A percentile compares a stretch with the other conserved stretches of the same genome.
Evolutionary conservation across 53 echinoderm and acorn worm species (phyloP).

Genomic region (Echinarachnius parma): DNA sequence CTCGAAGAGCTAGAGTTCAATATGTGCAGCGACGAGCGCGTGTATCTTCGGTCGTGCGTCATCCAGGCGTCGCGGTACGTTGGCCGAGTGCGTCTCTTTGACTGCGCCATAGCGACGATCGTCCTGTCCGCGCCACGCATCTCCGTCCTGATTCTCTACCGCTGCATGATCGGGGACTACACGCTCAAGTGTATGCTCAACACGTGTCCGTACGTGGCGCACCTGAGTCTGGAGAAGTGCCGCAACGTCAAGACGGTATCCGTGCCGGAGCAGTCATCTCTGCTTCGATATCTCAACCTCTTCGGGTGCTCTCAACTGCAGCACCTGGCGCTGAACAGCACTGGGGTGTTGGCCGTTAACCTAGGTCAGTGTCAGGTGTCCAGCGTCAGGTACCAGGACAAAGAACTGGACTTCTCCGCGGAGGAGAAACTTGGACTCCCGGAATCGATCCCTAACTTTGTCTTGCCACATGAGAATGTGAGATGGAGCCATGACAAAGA

Average conservation of each 20-base stretch:
- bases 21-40: slow-evolving; percentile 65
- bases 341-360: slow-evolving; percentile 58
- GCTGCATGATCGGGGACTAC: slow-evolving; percentile 85
- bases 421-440: slow-evolving; percentile 22
- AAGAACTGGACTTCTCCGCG: slow-evolving; percentile 55
- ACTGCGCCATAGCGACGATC: slow-evolving; percentile 77
- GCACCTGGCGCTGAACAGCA: slow-evolving; percentile 57
- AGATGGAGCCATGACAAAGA: slow-evolving; percentile 82
- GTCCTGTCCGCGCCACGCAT: slow-evolving; percentile 72
- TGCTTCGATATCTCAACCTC: slow-evolving; percentile 73
- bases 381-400: slow-evolving; percentile 47
- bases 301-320: slow-evolving; percentile 74
- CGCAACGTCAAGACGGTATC: slow-evolving; percentile 59
- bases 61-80: slow-evolving; percentile 69
- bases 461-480: slow-evolving; percentile 70
- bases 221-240: slow-evolving; percentile 85
- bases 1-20: slow-evolving; percentile 73
- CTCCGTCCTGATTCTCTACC: slow-evolving; percentile 68
- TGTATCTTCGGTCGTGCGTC: slow-evolving; percentile 74
- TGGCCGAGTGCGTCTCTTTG: slow-evolving; percentile 66
- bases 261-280: slow-evolving; percentile 48
- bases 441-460: slow-evolving; percentile 50
- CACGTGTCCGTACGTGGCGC: slow-evolving; percentile 69
- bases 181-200: slow-evolving; percentile 73
- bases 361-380: slow-evolving; percentile 75